Evolutionary conservation across 2,888 invertebrate genomes (phyloP), one percentile per base, ranked within the genome.

Genomic region (Andricus curvator): DNA sequence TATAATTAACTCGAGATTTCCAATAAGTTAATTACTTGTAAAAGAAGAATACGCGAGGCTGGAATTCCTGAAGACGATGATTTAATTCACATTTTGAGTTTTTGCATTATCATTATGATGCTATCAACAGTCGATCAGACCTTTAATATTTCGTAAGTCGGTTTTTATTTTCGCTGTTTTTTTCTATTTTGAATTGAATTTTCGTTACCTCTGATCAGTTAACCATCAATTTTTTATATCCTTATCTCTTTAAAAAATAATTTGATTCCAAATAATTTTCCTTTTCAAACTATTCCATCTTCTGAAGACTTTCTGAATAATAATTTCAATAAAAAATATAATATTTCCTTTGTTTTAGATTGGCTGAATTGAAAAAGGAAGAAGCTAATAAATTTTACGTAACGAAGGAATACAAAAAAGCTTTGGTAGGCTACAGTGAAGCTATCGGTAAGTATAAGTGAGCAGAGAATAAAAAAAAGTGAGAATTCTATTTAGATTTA

Each of bases 341-440:
- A 60, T 64, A 17, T 25, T 44, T 13, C 4, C 20, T 56, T 15
- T 56, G 9, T 93, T 94, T 41, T 90, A 97, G 97, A 90, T 93
- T 96, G 89, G 97, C 97, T 60, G 97, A 98, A 93, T 94, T 95
- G 88, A 97, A 96, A 91, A 98, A 98, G 92, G 96, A 97, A 92
- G 95, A 95, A 93, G 99, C 98, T 82, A 99, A 99, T 93, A 95
- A 96, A 90, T 94, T 96, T 80, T 99, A 98, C 93, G 96, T 96
- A 93, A 95, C 96, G 88, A 97, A 98, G 93, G 96, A 98, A 89
- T 99, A 99, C 93, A 95, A 95, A 88, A 96, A 96, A 87, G 99
- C 99, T 77, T 94, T 98, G 83, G 94, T 95, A 86, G 95, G 96
- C 90, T 99, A 99, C 93, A 96, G 96, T 84, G 97, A 98, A 94